Percentiles rank a stretch among this genome's conserved stretches.
These are phyloP conservation scores for Acyrthosiphon pisum DNA, from an alignment of 1,140 invertebrate genomes.

Conservation along the genomic window DNA sequence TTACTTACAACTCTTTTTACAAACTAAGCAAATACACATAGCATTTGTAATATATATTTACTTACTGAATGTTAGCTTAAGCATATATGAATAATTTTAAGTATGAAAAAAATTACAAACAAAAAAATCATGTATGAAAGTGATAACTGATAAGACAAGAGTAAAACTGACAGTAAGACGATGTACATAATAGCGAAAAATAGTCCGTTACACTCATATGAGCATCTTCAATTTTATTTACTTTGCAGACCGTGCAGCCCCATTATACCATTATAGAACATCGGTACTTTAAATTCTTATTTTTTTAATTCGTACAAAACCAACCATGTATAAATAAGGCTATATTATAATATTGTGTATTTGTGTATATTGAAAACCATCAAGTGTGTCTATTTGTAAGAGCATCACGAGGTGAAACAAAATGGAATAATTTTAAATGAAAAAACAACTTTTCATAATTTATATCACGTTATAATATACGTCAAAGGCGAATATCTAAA, in stretches of 20 bases:
- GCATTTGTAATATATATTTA: background rate
- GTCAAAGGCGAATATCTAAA: background rate
- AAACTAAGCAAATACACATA: background rate
- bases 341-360: background rate
- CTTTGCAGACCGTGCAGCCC: background rate
- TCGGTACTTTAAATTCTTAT: background rate
- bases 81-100: background rate
- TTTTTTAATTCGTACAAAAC: background rate
- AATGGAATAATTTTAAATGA: background rate
- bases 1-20: background rate
- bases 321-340: background rate
- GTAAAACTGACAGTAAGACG: background rate
- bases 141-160: background rate
- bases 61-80: background rate
- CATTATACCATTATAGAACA: background rate
- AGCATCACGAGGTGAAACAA: background rate
- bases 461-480: background rate
- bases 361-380: background rate
- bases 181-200: background rate
- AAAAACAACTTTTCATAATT: background rate
- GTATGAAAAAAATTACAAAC: background rate
- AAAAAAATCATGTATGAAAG: background rate
- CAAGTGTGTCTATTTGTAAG: background rate
- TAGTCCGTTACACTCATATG: background rate
- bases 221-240: constrained; percentile 14